Evolutionary conservation across 1,140 invertebrate species (phyloP).

Genomic region (Thereuonema tuberculata): DNA sequence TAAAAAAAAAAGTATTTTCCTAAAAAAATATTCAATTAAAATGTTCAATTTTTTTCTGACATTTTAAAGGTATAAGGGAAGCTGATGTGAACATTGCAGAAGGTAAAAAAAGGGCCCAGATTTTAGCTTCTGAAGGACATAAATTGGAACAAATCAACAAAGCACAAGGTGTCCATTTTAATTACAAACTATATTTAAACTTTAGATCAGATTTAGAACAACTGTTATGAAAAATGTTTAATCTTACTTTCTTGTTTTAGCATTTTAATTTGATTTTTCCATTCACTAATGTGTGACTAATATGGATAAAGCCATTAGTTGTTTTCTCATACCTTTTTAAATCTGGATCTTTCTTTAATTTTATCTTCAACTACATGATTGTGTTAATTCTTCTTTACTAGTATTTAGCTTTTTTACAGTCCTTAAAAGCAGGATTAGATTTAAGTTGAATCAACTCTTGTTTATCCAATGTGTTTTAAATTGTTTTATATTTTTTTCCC

Average conservation of each 20-base stretch:
- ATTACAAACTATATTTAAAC: conserved; percentile 1
- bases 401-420: neutral
- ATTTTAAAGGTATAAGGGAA: conserved; percentile 48
- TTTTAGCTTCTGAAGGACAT: conserved; percentile 63
- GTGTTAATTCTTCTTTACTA: neutral
- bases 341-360: neutral
- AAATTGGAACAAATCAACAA: conserved; percentile 33
- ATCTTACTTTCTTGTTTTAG: neutral
- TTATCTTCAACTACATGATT: neutral
- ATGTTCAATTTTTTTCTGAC: too few relatives aligned
- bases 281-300: neutral
- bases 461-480: neutral
- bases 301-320: neutral
- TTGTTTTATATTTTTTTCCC: neutral
- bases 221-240: neutral
- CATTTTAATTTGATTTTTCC: neutral
- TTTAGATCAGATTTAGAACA: too few relatives aligned
- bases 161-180: conserved; percentile 39
- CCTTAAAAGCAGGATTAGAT: too few relatives aligned
- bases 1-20: too few relatives aligned
- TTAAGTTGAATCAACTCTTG: too few relatives aligned
- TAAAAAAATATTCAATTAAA: too few relatives aligned
- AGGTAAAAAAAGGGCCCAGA: conserved; percentile 77
- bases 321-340: neutral
- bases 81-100: conserved; percentile 97